A percentile compares a stretch with the other conserved stretches of the same genome.
These are phyloP conservation scores for Stylophora pistillata DNA, from an alignment of 64 coral and sea anemone genomes.

Conservation along the genomic window DNA sequence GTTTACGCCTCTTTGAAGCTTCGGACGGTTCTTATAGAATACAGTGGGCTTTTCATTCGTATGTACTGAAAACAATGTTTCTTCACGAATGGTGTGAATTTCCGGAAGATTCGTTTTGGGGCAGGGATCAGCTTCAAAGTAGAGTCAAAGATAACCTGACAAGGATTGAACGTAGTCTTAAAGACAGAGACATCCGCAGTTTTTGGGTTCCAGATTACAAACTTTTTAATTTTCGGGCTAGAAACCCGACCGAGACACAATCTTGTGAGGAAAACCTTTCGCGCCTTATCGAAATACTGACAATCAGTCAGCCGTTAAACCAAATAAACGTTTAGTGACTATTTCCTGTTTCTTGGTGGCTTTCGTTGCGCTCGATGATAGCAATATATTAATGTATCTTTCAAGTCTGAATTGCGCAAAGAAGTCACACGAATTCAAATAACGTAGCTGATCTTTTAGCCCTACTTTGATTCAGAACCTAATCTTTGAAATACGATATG, in stretches of 20 bases:
- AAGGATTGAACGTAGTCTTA: conserved; percentile 48
- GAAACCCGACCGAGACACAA: conserved; percentile 26
- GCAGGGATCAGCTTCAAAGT: conserved; percentile 4
- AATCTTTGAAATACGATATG: too few relatives aligned
- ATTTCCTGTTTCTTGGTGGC: not conserved
- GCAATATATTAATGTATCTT: too few relatives aligned
- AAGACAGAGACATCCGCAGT: conserved; percentile 42
- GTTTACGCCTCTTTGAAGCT: conserved; percentile 11
- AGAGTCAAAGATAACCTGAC: conserved; percentile 36
- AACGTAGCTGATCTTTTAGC: too few relatives aligned
- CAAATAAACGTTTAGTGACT: not conserved
- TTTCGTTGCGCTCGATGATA: too few relatives aligned
- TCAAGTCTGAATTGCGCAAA: too few relatives aligned
- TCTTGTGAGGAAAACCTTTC: not conserved
- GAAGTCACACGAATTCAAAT: too few relatives aligned
- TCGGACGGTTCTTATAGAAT: not conserved
- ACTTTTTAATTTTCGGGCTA: conserved; percentile 63
- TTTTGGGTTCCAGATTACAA: conserved; percentile 71
- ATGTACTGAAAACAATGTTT: conserved; percentile 69
- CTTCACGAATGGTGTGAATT: conserved; percentile 67
- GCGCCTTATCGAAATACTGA: not conserved
- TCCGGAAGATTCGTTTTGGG: conserved; percentile 35
- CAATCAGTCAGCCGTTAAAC: not conserved
- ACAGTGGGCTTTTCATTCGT: conserved; percentile 66
- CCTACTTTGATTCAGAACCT: too few relatives aligned